Evolutionary conservation across 2,797 vertebrate species (phyloP).

Genomic region (Darevskia nairensis): DNA sequence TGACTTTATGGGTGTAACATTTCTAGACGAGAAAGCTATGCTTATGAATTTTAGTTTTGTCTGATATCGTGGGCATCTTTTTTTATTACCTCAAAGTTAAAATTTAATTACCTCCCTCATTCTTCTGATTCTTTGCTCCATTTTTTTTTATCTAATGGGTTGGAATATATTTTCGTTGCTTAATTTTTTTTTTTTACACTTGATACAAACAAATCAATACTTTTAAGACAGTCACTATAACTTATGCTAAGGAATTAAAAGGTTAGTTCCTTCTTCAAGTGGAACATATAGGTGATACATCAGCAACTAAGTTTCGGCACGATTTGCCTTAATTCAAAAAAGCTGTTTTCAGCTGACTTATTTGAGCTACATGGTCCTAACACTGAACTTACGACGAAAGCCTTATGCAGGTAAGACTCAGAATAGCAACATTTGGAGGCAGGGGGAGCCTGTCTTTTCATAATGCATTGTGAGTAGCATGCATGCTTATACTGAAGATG

Average conservation of each 20-base stretch:
- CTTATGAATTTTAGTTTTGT: constrained; percentile 68
- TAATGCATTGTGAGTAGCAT: not conserved
- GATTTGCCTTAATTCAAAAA: constrained; percentile 35
- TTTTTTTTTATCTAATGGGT: constrained; percentile 48
- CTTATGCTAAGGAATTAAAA: constrained; percentile 33
- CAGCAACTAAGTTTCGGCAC: constrained; percentile 39
- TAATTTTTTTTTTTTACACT: not conserved
- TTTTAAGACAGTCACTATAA: not conserved
- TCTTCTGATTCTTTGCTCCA: constrained; percentile 50
- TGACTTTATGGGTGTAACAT: constrained; percentile 72
- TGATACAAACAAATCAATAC: not conserved
- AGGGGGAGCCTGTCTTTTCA: not conserved
- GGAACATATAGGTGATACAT: not conserved
- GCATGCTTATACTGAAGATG: not conserved
- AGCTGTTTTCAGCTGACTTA: not conserved
- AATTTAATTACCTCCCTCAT: constrained; percentile 61
- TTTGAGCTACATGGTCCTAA: constrained; percentile 23
- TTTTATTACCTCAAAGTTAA: constrained; percentile 68
- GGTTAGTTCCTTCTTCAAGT: constrained; percentile 5
- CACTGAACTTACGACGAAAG: constrained; percentile 15
- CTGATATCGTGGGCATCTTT: constrained; percentile 64
- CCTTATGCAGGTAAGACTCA: constrained; percentile 31
- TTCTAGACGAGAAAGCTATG: constrained; percentile 73
- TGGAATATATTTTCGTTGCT: constrained; percentile 30
- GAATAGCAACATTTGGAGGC: not conserved